phyloP scores from a whole-genome alignment of 2,797 vertebrate genomes.

The Pampus argenteus region DNA sequence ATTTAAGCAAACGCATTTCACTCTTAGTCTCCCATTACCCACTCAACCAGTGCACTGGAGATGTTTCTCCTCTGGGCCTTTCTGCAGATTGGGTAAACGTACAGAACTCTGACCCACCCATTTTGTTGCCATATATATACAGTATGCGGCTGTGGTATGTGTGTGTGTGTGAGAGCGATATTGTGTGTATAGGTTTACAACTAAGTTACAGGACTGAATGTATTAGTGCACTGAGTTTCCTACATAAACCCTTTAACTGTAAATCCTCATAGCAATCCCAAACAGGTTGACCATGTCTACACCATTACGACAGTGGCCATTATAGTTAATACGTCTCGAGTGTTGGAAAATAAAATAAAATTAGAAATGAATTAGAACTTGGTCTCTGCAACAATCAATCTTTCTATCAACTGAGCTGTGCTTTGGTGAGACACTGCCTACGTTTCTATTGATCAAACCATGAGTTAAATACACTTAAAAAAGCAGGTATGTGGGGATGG shows the following conservation, averaged over 20 bases:
- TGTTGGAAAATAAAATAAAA: conserved; percentile 28
- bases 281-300: conserved; percentile 30
- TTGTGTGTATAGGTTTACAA: conserved; percentile 16
- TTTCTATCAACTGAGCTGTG: conserved; percentile 13
- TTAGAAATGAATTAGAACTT: conserved; percentile 3
- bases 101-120: conserved; percentile 34
- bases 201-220: conserved; percentile 19
- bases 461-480: neutral
- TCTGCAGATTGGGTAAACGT: conserved; percentile 34
- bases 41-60: conserved; percentile 17
- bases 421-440: neutral
- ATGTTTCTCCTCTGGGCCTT: conserved; percentile 20
- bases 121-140: conserved; percentile 7
- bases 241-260: conserved; percentile 31
- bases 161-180: neutral
- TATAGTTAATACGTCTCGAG: conserved; percentile 15
- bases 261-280: conserved; percentile 38
- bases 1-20: conserved; percentile 46
- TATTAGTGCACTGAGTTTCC: conserved; percentile 12
- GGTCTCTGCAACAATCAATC: neutral
- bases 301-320: conserved; percentile 15
- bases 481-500: neutral
- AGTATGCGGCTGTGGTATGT: too few relatives aligned
- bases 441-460: neutral
- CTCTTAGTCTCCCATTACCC: conserved; percentile 28